A percentile compares a stretch with the other conserved stretches of the same genome.
Evolutionary conservation across 2,888 invertebrate species (phyloP).

Genomic region (Steinernema hermaphroditum): DNA sequence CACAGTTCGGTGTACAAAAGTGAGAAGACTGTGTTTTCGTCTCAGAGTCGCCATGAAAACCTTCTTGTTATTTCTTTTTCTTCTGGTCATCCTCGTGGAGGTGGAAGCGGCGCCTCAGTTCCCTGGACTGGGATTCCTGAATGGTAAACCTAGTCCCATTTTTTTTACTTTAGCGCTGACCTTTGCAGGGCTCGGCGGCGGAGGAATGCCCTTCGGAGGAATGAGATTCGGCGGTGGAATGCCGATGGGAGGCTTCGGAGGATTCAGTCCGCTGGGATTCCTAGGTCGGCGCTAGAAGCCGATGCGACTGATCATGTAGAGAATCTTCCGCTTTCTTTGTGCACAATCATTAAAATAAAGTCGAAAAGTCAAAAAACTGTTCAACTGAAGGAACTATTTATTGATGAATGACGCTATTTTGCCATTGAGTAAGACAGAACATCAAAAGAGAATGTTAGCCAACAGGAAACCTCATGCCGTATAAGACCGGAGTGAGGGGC

Average conservation of each 20-base stretch:
- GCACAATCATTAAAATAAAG: no score
- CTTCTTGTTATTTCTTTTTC: neutral
- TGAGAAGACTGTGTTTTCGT: neutral
- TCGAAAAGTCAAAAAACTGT: no score
- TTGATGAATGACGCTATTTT: no score
- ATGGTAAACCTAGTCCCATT: no score
- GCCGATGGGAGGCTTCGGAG: neutral
- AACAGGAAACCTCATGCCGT: slow-evolving; percentile 16
- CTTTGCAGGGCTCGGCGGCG: neutral
- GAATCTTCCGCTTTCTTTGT: no score
- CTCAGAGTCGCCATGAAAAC: neutral
- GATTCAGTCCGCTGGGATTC: neutral
- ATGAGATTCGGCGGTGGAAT: neutral
- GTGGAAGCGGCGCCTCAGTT: neutral
- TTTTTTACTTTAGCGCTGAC: no score
- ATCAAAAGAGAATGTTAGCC: slow-evolving; percentile 5
- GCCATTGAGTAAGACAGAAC: neutral
- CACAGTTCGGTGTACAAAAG: neutral
- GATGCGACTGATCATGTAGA: no score
- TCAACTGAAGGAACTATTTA: no score
- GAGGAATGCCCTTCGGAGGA: slow-evolving; percentile 3
- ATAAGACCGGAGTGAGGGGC: slow-evolving; percentile 1
- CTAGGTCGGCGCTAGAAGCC: neutral
- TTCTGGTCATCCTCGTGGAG: neutral
- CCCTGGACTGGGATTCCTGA: neutral